Conservation (phyloP, 2,888 invertebrate species). For the Flexamia atlantica region DNA sequence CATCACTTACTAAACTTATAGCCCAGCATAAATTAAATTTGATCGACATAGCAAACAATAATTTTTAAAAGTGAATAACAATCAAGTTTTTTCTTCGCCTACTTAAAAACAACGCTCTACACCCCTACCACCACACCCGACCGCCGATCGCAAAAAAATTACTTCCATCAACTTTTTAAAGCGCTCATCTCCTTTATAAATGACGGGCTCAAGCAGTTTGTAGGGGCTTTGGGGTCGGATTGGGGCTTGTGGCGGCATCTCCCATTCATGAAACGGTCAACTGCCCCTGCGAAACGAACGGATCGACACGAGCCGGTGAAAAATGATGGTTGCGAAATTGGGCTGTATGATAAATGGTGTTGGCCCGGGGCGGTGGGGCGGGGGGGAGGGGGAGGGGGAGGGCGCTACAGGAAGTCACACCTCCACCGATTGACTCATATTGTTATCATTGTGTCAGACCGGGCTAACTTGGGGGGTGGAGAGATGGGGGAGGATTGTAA, state of each 20-base stretch:
- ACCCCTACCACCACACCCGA: neutral
- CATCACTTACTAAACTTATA: too few relatives aligned
- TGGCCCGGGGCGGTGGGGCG: neutral
- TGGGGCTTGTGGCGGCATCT: slow-evolving; percentile 50
- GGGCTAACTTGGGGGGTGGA: neutral
- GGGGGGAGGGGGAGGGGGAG: slow-evolving; percentile 6
- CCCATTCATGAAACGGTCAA: slow-evolving; percentile 49
- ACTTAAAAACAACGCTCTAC: too few relatives aligned
- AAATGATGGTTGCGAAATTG: slow-evolving; percentile 70
- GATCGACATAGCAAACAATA: too few relatives aligned
- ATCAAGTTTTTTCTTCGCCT: too few relatives aligned
- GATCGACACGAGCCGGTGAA: slow-evolving; percentile 66
- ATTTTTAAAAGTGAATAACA: too few relatives aligned
- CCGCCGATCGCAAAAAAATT: neutral
- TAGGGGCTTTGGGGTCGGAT: slow-evolving; percentile 16
- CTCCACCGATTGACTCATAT: slow-evolving; percentile 35
- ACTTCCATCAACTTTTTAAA: slow-evolving; percentile 18
- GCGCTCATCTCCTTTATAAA: slow-evolving; percentile 51
- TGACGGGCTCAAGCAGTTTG: slow-evolving; percentile 40
- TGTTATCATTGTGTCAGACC: slow-evolving; percentile 43
- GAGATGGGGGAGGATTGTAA: too few relatives aligned
- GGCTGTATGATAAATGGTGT: slow-evolving; percentile 68
- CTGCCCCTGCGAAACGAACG: slow-evolving; percentile 44
- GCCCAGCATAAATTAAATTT: too few relatives aligned
- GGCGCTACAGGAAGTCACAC: slow-evolving; percentile 11